A percentile compares a stretch with the other conserved stretches of the same genome.
These are phyloP conservation scores for Amphilophus citrinellus DNA, from an alignment of 2,113 vertebrate species.

Conservation along the genomic window DNA sequence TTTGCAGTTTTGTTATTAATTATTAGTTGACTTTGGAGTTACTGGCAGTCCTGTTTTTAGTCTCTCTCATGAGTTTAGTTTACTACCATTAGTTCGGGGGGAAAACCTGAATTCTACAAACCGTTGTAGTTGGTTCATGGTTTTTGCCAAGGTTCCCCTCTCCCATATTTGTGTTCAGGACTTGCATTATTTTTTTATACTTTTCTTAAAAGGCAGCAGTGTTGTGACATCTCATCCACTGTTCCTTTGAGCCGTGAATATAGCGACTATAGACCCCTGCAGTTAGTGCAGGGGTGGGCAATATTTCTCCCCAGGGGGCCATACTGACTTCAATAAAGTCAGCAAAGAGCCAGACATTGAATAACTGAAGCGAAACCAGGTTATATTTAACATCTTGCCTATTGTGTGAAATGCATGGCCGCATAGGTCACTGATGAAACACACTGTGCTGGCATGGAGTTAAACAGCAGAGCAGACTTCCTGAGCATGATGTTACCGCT, in stretches of 20 bases:
- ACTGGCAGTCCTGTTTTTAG: fast-evolving
- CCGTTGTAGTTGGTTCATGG: no score
- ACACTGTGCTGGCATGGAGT: background rate
- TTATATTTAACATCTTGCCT: background rate
- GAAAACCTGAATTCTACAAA: no score
- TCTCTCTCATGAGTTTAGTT: no score
- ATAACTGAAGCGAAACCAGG: background rate
- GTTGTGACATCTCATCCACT: background rate
- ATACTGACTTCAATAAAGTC: background rate
- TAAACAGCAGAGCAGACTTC: background rate
- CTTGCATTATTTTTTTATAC: background rate
- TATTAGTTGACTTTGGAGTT: background rate
- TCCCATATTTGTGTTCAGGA: background rate
- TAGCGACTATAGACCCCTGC: background rate
- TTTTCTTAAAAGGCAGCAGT: background rate
- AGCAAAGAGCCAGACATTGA: background rate
- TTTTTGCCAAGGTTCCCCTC: background rate
- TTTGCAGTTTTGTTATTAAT: background rate
- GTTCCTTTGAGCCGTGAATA: background rate
- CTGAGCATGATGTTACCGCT: background rate
- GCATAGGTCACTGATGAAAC: background rate
- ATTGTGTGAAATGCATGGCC: background rate
- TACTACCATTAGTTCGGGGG: no score
- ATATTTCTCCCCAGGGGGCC: background rate
- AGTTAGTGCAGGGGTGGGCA: background rate